These are phyloP conservation scores for Lanius ludovicianus DNA, from an alignment of 2,113 vertebrate species.

Conservation along the genomic window DNA sequence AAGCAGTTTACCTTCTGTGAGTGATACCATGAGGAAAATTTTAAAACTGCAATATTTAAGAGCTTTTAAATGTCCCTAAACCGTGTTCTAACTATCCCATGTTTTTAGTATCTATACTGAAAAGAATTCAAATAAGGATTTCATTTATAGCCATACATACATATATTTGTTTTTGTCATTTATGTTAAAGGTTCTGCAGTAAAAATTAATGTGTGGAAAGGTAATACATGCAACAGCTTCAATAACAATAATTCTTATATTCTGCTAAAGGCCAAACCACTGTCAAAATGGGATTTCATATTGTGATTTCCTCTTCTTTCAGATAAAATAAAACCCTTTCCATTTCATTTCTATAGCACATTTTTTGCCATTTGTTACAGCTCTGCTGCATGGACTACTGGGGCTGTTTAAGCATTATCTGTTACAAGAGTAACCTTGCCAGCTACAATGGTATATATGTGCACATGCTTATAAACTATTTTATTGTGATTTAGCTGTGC, in stretches of 20 bases:
- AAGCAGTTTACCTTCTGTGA: not conserved
- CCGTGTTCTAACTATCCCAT: not conserved
- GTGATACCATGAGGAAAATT: not conserved
- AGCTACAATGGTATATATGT: not conserved
- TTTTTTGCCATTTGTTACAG: conserved; percentile 1
- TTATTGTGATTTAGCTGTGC: not conserved
- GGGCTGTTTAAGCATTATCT: conserved; percentile 7
- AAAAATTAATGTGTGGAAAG: conserved; percentile 1
- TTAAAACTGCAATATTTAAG: not conserved
- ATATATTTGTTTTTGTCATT: not conserved
- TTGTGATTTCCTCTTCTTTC: not conserved
- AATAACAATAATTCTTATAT: not conserved
- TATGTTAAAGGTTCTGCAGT: not conserved
- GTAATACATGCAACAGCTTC: not conserved
- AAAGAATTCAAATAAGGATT: not conserved
- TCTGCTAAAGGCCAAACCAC: conserved; percentile 23
- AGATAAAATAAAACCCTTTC: not conserved
- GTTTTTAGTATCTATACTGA: not conserved
- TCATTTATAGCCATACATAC: not conserved
- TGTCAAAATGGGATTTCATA: conserved; percentile 5
- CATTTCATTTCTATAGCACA: not conserved
- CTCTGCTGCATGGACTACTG: not conserved
- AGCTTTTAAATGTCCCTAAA: not conserved
- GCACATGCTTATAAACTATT: not conserved
- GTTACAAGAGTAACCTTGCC: not conserved